Evolutionary conservation across 2,113 vertebrate genomes (phyloP).

Genomic region (Opisthocomus hoazin): DNA sequence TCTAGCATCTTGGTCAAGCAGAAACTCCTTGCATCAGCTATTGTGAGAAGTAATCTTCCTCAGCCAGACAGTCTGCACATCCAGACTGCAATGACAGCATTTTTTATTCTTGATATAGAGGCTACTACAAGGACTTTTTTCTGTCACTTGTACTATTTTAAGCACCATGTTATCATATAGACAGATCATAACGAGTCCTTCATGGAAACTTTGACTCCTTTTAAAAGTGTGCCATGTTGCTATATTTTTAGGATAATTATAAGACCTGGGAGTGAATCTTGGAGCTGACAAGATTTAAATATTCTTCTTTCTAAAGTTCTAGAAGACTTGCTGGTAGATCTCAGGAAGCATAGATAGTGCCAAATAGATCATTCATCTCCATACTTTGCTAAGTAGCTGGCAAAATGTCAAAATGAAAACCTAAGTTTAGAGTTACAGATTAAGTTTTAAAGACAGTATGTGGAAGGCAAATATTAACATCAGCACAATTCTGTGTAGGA

Average conservation of each 20-base stretch:
- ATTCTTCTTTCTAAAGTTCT: neutral
- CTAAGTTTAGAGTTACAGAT: neutral
- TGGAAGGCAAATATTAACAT: neutral
- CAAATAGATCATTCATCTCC: neutral
- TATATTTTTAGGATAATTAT: neutral
- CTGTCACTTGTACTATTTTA: neutral
- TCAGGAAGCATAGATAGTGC: neutral
- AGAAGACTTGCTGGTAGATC: neutral
- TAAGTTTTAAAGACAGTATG: neutral
- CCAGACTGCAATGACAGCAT: neutral
- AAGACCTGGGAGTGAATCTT: neutral
- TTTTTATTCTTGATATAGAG: neutral
- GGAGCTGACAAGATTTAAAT: neutral
- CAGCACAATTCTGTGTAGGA: fast-evolving
- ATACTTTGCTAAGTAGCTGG: neutral
- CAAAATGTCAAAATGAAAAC: neutral
- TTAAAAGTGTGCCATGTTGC: neutral
- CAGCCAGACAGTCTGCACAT: neutral
- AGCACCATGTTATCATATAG: neutral
- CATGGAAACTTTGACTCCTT: neutral
- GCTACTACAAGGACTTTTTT: neutral
- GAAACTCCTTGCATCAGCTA: neutral
- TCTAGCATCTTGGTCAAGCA: neutral
- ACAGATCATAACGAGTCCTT: neutral
- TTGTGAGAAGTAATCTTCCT: neutral